Conservation (phyloP, 2,797 vertebrate genomes). For the Choloepus didactylus region DNA sequence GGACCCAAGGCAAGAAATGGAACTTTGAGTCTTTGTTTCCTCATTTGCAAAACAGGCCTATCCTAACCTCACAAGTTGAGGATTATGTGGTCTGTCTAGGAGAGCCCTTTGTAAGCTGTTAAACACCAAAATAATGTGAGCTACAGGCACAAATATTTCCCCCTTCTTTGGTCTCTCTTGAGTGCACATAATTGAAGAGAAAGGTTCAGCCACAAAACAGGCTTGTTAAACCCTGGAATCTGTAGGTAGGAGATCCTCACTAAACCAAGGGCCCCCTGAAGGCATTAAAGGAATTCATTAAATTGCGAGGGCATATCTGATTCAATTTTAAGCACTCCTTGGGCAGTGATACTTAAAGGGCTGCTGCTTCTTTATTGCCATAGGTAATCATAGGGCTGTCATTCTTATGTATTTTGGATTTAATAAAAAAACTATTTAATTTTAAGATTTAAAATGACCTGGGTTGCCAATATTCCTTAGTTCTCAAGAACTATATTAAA, state of each 20-base stretch:
- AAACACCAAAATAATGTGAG: not conserved
- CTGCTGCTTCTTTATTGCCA: not conserved
- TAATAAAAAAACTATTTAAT: constrained; percentile 73
- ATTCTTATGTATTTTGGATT: constrained; percentile 55
- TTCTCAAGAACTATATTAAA: constrained; percentile 61
- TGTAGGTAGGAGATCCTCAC: not conserved
- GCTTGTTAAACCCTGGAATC: constrained; percentile 41
- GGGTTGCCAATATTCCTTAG: constrained; percentile 26
- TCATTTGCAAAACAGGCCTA: constrained; percentile 35
- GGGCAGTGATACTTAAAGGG: not conserved
- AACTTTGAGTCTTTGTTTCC: constrained; percentile 16
- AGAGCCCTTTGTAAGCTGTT: not conserved
- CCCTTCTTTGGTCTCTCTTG: constrained; percentile 17
- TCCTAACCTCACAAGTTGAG: not conserved
- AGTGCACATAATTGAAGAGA: not conserved
- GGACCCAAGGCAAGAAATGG: not conserved
- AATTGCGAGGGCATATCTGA: constrained; percentile 21
- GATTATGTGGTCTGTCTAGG: not conserved
- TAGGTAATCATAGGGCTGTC: not conserved
- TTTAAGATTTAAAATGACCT: constrained; percentile 71
- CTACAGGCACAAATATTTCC: not conserved
- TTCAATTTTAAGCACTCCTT: constrained; percentile 18
- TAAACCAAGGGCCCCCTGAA: not conserved
- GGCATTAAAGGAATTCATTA: constrained; percentile 51
- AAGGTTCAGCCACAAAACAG: constrained; percentile 20